Base-by-base conservation (phyloP, 2,797 vertebrate species). In the Oreortyx pictus region DNA sequence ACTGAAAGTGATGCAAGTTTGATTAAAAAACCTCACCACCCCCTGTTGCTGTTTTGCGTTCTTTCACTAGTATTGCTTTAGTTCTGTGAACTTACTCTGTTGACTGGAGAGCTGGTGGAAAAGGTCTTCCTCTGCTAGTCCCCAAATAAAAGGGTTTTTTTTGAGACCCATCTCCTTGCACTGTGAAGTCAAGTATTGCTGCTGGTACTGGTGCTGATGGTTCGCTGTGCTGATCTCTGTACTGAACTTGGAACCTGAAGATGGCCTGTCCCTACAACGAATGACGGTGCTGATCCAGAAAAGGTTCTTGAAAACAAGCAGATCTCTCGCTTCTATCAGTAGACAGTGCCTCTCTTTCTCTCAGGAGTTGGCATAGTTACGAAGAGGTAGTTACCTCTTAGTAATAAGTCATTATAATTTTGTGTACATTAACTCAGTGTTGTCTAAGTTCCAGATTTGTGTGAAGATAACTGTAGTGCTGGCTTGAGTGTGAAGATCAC, bases 241-340 rank as follows among this genome's bases (percentile, higher is more conserved):
- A 57, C 91, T 79, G 93, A 71, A 59, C 70, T 91, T 62, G 95
- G 97, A 93, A 85, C 71, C 78, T 7, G 96, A 96, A 96, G 96
- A 97, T 95, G 95, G 59, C 82, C 76, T 84, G 14, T 79, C 23
- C 71, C 79, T 88, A 66, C 87, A 65, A 84, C 90, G 92, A 95
- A 23, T 64, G 75, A 86, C 54, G 84, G 71, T 84, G 37, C 83
- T 73, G 43, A 47, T 78, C 86, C 73, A 5, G 72, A 73, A 92
- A 61, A 9, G 9, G 22, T 73, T 75, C 50, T 78, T 86, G 90
- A 92, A 73, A 96, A 92, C 33, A 19, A 67, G 89, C 83, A 92
- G 62, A 56, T 52, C 18, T 37, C 39, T 43, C 41, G 77, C 78
- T 59, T 88, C 82, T 72, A 71, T 35, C 44, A 15, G 60, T 72